Conservation (phyloP, 2,113 vertebrate genomes). For the Smithornis capensis region DNA sequence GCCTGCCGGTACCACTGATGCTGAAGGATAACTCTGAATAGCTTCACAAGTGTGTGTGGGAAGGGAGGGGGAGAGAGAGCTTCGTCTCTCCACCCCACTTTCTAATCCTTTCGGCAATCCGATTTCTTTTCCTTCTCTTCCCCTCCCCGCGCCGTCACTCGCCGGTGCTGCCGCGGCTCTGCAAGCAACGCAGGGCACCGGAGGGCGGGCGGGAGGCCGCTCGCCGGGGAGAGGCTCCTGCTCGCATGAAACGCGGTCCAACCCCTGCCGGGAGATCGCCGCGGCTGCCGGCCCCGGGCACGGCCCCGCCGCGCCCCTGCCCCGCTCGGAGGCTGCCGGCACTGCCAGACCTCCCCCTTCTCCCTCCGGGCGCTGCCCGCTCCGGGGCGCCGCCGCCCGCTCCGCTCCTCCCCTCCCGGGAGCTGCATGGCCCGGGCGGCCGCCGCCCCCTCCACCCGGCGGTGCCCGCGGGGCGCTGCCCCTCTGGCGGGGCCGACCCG, state of each 20-base stretch:
- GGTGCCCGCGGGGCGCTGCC: too few relatives aligned
- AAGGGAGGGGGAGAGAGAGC: not conserved
- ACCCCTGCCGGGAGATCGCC: not conserved
- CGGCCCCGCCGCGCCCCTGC: not conserved
- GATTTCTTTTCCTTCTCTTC: slow-evolving; percentile 17
- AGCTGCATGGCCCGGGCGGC: too few relatives aligned
- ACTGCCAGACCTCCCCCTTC: not conserved
- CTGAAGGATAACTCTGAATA: slow-evolving; percentile 18
- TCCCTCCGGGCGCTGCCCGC: not conserved
- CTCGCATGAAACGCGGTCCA: not conserved
- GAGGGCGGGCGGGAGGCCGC: not conserved
- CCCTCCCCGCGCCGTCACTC: not conserved
- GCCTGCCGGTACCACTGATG: slow-evolving; percentile 2
- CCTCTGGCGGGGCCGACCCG: too few relatives aligned
- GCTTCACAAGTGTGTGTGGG: not conserved
- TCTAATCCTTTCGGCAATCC: not conserved
- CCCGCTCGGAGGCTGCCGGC: not conserved
- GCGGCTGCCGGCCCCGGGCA: not conserved
- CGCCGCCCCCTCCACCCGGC: too few relatives aligned
- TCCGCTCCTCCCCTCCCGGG: not conserved
- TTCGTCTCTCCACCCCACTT: not conserved
- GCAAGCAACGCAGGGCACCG: not conserved
- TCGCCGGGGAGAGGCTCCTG: not conserved
- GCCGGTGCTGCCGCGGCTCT: not conserved
- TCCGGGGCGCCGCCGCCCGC: not conserved